Evolutionary conservation across 2,113 vertebrate genomes (phyloP).

Genomic region (Trematomus loennbergii): DNA sequence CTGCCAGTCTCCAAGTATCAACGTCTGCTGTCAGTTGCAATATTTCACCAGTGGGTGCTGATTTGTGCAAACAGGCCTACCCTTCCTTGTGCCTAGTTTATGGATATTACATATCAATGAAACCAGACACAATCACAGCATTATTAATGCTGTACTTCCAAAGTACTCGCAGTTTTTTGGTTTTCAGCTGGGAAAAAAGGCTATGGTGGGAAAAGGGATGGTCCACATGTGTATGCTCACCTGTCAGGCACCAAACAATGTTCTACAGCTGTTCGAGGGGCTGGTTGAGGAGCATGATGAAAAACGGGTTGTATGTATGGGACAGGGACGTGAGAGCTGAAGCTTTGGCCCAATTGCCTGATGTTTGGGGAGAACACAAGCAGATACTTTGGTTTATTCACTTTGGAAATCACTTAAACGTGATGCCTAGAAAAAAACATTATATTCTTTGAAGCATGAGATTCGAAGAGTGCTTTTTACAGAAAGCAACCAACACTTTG

Average conservation of each 20-base stretch:
- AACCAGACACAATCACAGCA: too few relatives aligned
- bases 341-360: constrained; percentile 67
- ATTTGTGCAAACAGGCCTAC: too few relatives aligned
- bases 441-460: neutral
- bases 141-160: too few relatives aligned
- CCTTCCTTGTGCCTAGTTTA: too few relatives aligned
- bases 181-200: too few relatives aligned
- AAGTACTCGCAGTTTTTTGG: too few relatives aligned
- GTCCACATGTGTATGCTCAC: constrained; percentile 57
- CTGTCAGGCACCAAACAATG: constrained; percentile 68
- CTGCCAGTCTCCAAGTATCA: too few relatives aligned
- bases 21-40: too few relatives aligned
- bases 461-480: neutral
- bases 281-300: constrained; percentile 44
- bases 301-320: constrained; percentile 68
- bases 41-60: too few relatives aligned
- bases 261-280: constrained; percentile 71
- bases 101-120: too few relatives aligned
- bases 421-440: neutral
- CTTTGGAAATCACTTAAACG: neutral
- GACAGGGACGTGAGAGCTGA: constrained; percentile 44
- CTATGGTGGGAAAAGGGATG: neutral
- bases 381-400: neutral
- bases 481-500: neutral
- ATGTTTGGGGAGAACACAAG: neutral